A percentile compares a stretch with the other conserved stretches of the same genome.
Conservation (phyloP, 2,113 vertebrate species). For the Vulpes ferrilata region DNA sequence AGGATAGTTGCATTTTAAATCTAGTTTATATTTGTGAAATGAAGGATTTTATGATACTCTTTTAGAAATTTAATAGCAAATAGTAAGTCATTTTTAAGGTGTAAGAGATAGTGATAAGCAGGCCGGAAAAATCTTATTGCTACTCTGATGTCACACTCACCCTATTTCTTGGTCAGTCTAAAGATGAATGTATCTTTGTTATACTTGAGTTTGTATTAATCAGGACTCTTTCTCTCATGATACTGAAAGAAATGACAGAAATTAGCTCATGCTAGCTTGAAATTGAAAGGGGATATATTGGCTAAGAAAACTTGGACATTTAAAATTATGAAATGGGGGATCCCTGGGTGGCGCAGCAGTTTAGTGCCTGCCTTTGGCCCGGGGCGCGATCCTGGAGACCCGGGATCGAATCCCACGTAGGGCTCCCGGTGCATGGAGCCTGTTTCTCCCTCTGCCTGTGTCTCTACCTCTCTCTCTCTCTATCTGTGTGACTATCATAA, state of each 20-base stretch:
- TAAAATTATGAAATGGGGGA: neutral
- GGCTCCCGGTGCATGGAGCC: too few relatives aligned
- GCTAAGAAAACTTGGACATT: neutral
- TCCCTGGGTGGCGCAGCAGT: too few relatives aligned
- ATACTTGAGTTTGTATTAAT: neutral
- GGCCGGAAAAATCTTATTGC: neutral
- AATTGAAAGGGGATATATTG: neutral
- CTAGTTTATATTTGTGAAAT: constrained; percentile 23
- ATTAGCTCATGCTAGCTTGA: neutral
- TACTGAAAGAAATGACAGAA: neutral
- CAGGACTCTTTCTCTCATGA: neutral
- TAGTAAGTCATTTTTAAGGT: constrained; percentile 21
- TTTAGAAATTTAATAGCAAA: neutral
- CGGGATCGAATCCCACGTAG: too few relatives aligned
- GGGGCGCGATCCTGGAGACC: too few relatives aligned
- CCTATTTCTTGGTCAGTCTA: neutral
- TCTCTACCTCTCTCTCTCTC: too few relatives aligned
- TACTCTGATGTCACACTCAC: neutral
- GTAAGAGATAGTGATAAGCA: neutral
- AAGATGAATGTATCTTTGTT: neutral
- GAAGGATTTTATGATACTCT: neutral
- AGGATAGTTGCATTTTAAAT: constrained; percentile 40
- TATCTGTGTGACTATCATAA: too few relatives aligned
- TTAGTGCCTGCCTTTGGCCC: too few relatives aligned
- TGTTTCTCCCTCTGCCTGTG: too few relatives aligned